Conservation (phyloP, 2,888 invertebrate genomes). For the Polyploca ridens region DNA sequence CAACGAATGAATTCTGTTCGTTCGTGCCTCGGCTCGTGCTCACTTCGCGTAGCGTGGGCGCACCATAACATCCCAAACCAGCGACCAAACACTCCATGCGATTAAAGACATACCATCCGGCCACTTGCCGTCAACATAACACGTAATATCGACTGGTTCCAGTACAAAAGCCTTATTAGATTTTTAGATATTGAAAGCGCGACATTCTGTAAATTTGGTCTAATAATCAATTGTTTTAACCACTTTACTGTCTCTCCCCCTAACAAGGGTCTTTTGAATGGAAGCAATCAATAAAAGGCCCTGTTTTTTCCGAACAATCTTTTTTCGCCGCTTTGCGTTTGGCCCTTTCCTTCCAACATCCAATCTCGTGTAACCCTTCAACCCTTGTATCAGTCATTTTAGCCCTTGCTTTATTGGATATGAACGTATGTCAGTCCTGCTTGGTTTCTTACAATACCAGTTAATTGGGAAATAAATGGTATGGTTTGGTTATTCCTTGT, state of each 20-base stretch:
- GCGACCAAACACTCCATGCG: no score
- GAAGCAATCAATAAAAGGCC: constrained; percentile 43
- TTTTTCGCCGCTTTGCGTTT: constrained; percentile 19
- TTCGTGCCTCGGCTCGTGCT: no score
- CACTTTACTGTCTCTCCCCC: constrained; percentile 9
- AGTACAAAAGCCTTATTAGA: no score
- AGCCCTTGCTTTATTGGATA: constrained; percentile 6
- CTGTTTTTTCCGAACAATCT: constrained; percentile 37
- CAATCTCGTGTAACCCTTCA: constrained; percentile 43
- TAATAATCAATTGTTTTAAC: neutral
- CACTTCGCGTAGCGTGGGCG: no score
- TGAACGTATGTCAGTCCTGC: constrained; percentile 11
- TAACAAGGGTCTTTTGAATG: constrained; percentile 34
- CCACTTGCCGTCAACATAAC: no score
- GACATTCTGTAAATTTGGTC: no score
- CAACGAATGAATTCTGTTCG: no score
- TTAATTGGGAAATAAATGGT: neutral
- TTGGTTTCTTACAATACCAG: neutral
- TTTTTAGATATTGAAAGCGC: no score
- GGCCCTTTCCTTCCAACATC: constrained; percentile 32
- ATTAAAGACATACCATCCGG: no score
- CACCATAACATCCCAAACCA: no score
- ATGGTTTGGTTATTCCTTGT: neutral
- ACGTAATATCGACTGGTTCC: no score
- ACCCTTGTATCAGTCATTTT: constrained; percentile 31